Evolutionary conservation across 2,113 vertebrate genomes (phyloP), one percentile per base, ranked within the genome.

Genomic region (Chionis minor): DNA sequence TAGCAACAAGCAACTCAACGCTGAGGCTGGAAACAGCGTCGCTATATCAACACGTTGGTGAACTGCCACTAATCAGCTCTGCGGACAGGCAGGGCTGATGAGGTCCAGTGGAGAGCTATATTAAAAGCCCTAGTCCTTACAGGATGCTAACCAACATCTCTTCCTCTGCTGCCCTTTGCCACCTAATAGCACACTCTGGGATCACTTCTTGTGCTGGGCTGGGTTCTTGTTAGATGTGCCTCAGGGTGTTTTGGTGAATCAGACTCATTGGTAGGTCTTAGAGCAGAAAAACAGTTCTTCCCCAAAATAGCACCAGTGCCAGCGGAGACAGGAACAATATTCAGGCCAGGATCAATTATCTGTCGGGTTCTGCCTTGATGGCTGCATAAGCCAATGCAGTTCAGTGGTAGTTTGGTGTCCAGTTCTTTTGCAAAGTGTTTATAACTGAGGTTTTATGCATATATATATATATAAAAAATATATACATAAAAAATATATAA

Each of bases 1-100:
- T 52, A 49, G 35, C 30, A 71, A 40, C 0, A 1, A 80, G 35
- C n/a, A 40, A 56, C 67, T 27, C 65, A 38, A 33, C 52, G 30
- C 54, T 82, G 49, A 49, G 52, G 3, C n/a, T 77, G 71, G 54
- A 47, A 56, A 12, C 10, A 12, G n/a, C 1, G 2, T 1, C 15
- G 33, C 42, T 63, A 27, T n/a, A 56, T 14, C 52, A 45, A 2
- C 30, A 12, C 18, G 0, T 5, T 5, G 13, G 17, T 62, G 78
- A 87, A 24, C 16, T n/a, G 40, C 38, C 13, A 14, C 28, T 79
- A 35, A 91, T 89, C 14, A 85, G 15, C 52, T 67, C 38, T 71
- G 40, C 40, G 65, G 54, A 2, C 12, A 22, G 75, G 42, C 33
- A 33, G 82, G 47, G n/a, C 35, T 91, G 54, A 51, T 66, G 16